Conservation (phyloP, 1,140 invertebrate genomes). For the Anastatus disparis region DNA sequence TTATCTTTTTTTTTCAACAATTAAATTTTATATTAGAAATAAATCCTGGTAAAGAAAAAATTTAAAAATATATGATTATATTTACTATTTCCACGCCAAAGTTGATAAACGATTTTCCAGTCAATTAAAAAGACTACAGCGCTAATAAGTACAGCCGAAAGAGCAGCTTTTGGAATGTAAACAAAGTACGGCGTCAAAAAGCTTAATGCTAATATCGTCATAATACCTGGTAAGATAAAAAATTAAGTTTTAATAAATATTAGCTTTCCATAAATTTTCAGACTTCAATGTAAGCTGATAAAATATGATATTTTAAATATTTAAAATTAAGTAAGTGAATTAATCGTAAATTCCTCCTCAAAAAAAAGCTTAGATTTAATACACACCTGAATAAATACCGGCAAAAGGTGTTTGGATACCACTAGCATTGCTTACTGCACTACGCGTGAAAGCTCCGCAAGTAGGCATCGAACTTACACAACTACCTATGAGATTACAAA, state of each 20-base stretch:
- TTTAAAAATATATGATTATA: conserved; percentile 28
- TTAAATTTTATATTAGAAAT: no score
- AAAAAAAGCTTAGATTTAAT: conserved; percentile 26
- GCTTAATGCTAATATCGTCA: conserved; percentile 72
- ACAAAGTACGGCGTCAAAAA: conserved; percentile 78
- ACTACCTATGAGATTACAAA: conserved; percentile 78
- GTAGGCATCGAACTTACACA: conserved; percentile 80
- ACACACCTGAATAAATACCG: conserved; percentile 73
- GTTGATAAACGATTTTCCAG: conserved; percentile 67
- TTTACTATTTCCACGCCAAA: conserved; percentile 76
- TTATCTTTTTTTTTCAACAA: no score
- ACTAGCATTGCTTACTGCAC: conserved; percentile 80
- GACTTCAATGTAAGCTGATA: no score
- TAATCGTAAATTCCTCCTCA: conserved; percentile 14
- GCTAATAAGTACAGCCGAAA: conserved; percentile 76
- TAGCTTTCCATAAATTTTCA: no score
- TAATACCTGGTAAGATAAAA: conserved; percentile 60
- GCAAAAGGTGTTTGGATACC: conserved; percentile 79
- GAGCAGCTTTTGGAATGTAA: conserved; percentile 75
- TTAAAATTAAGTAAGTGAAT: conserved; percentile 6
- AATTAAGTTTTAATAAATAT: neutral
- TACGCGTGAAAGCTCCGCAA: conserved; percentile 78
- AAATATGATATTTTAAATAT: no score
- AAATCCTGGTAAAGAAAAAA: neutral
- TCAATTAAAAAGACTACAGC: conserved; percentile 79